Base-by-base conservation (phyloP, 1,140 invertebrate species). In the Pollicipes pollicipes region DNA sequence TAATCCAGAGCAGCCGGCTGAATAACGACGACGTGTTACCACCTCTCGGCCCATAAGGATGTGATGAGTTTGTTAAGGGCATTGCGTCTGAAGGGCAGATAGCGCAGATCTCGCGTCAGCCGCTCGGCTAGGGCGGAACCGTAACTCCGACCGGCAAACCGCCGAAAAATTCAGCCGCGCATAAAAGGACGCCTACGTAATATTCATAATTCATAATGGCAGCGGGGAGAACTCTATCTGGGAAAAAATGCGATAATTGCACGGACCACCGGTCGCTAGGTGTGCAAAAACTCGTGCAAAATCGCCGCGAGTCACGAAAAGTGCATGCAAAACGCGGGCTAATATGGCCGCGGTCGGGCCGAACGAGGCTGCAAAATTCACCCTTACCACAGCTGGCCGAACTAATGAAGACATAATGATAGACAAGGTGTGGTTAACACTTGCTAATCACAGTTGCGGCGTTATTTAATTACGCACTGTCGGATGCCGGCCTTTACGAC, bases 201-300 rank as follows among this genome's bases (percentile, higher is more conserved):
- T 58, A 58, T 58, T 58, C 45, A 58, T 58, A 58, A 58, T 58
- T 58, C 45, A 58, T 58, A 58, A 58, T 58, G 45, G 45, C 45
- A 21, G 13, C 45, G 24, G 45, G 45, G 45, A 35, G 45, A 58
- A 21, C 45, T 10, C 17, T 10, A 58, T 58, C 45, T 58, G 13
- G 45, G 45, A 58, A 58, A 21, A 58, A 21, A 21, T 21, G 45
- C 45, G 13, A 21, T 21, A 21, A 2, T 21, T 58, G 45, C 45
- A 58, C 45, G 45, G 45, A 58, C 45, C 45, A 58, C 45, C 45
- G 45, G 45, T 58, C 45, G 45, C 45, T 21, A 21, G 45, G 13
- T 21, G 45, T 58, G 45, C 45, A 58, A 21, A 58, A 58, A 58
- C 45, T 58, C 45, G 45, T 58, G 45, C 45, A 58, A 58, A 58